Evolutionary conservation across 2,888 invertebrate genomes (phyloP).

Genomic region (Marasmarcha lunaedactyla): DNA sequence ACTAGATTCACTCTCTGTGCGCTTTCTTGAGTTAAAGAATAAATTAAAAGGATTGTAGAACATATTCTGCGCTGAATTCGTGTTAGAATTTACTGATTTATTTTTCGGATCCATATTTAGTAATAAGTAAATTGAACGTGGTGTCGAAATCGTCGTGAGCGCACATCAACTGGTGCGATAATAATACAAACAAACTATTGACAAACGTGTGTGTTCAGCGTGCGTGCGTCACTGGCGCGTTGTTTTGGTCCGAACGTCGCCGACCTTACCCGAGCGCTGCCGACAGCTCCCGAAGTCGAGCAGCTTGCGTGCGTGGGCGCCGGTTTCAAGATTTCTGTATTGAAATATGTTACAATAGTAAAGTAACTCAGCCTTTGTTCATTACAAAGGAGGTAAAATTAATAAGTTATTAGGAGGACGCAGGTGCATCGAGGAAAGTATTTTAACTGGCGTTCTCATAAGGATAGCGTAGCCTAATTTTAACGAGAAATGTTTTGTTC

Average conservation of each 20-base stretch:
- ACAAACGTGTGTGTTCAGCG: conserved; percentile 20
- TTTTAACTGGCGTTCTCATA: no score
- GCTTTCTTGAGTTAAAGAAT: conserved; percentile 43
- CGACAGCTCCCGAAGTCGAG: conserved; percentile 22
- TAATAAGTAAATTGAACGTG: neutral
- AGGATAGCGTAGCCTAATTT: no score
- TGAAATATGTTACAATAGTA: no score
- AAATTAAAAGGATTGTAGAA: conserved; percentile 56
- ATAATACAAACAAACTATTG: conserved; percentile 35
- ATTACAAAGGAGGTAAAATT: no score
- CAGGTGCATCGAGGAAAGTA: no score
- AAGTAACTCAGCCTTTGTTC: no score
- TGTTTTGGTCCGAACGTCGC: conserved; percentile 49
- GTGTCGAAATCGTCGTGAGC: conserved; percentile 15
- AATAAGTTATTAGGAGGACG: no score
- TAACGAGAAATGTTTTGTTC: no score
- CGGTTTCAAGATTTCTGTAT: no score
- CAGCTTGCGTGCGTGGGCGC: no score
- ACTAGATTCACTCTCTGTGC: conserved; percentile 58
- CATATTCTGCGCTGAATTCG: conserved; percentile 26
- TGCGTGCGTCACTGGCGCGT: conserved; percentile 21
- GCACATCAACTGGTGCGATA: conserved; percentile 24
- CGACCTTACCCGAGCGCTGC: conserved; percentile 41
- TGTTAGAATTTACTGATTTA: conserved; percentile 30
- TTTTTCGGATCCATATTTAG: conserved; percentile 41